phyloP scores from a whole-genome alignment of 2,888 invertebrate species.

The Dione vanillae region DNA sequence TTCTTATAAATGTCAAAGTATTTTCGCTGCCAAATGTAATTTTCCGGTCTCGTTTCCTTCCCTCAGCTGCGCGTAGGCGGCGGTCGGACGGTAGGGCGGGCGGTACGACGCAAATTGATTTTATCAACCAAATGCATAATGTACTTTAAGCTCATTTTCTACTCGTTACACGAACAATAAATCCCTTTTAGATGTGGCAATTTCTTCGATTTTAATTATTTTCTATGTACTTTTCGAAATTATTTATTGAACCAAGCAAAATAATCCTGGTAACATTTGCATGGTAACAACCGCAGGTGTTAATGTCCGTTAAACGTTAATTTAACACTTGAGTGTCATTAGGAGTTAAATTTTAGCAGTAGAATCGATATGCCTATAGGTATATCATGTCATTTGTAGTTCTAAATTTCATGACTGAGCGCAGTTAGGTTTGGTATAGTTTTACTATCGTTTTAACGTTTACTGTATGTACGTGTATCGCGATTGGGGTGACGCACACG shows the following conservation, averaged over 20 bases:
- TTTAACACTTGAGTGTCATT: background rate
- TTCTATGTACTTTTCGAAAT: background rate
- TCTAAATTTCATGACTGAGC: background rate
- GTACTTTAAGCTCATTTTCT: slow-evolving; percentile 13
- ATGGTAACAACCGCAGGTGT: background rate
- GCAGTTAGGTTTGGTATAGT: background rate
- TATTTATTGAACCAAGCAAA: background rate
- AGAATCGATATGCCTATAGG: background rate
- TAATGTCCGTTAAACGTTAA: background rate
- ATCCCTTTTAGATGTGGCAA: background rate
- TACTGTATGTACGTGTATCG: background rate
- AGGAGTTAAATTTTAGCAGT: background rate
- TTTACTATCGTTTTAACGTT: slow-evolving; percentile 21
- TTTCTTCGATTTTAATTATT: background rate
- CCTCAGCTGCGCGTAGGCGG: slow-evolving; percentile 1
- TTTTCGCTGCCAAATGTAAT: slow-evolving; percentile 33
- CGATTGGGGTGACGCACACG: slow-evolving; percentile 13
- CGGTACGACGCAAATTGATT: slow-evolving; percentile 29
- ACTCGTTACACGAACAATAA: slow-evolving; percentile 3
- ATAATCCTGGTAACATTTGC: no score
- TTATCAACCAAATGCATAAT: slow-evolving; percentile 33
- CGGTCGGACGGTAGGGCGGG: background rate
- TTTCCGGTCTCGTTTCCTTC: slow-evolving; percentile 32
- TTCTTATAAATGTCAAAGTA: slow-evolving; percentile 15
- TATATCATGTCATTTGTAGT: background rate